These are phyloP conservation scores for Girardinichthys multiradiatus DNA, from an alignment of 2,113 vertebrate genomes.

Conservation along the genomic window DNA sequence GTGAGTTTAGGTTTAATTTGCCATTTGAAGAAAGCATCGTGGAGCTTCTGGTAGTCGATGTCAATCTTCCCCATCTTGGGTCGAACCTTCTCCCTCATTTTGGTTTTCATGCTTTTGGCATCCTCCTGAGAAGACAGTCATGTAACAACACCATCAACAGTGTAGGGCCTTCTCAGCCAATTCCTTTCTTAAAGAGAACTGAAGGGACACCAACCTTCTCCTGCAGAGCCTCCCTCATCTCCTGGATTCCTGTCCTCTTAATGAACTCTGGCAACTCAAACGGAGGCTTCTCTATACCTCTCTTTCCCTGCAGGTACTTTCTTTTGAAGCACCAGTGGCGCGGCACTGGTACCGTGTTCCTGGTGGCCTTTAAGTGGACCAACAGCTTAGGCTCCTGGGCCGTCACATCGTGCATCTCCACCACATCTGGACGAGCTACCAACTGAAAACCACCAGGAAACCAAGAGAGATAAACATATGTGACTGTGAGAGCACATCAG, in stretches of 20 bases:
- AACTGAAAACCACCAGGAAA: constrained; percentile 70
- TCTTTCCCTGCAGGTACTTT: constrained; percentile 90
- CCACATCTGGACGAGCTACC: constrained; percentile 90
- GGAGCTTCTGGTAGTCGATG: constrained; percentile 96
- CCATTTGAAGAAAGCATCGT: constrained; percentile 97
- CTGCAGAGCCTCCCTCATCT: constrained; percentile 95
- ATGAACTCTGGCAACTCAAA: constrained; percentile 95
- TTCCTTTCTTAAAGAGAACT: not conserved
- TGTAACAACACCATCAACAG: too few species aligned
- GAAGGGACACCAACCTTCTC: constrained; percentile 83
- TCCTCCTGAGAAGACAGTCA: constrained; percentile 83
- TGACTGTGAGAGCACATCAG: too few species aligned
- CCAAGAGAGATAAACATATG: not conserved
- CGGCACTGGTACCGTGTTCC: constrained; percentile 92
- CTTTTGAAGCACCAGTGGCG: constrained; percentile 85
- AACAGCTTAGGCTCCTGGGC: constrained; percentile 93
- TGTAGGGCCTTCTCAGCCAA: too few species aligned
- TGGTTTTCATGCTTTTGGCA: constrained; percentile 95
- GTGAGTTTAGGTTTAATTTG: constrained; percentile 95
- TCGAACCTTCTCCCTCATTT: constrained; percentile 96
- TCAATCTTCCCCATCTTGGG: constrained; percentile 98
- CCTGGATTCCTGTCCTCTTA: constrained; percentile 92
- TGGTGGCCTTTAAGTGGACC: constrained; percentile 92
- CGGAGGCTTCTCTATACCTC: constrained; percentile 93
- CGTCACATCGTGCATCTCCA: constrained; percentile 96